phyloP scores from a whole-genome alignment of 2,113 vertebrate genomes.

The Sakesphorus luctuosus region DNA sequence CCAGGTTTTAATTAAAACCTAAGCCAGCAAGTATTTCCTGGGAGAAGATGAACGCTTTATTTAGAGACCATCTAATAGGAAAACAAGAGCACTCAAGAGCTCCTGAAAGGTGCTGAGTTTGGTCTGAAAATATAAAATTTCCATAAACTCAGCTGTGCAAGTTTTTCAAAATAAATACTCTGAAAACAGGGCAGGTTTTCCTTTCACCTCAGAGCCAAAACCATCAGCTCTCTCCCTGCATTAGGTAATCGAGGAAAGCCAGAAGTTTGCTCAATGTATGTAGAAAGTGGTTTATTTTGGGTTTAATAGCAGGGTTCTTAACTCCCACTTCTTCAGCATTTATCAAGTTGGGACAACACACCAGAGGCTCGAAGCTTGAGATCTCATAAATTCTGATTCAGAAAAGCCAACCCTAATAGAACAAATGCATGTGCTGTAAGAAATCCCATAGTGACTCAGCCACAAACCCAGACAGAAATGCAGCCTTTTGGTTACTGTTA shows the following conservation, averaged over 20 bases:
- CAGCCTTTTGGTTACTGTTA: conserved; percentile 13
- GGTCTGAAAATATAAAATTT: not conserved
- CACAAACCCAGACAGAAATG: conserved; percentile 28
- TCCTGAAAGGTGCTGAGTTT: conserved; percentile 12
- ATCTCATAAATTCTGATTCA: conserved; percentile 7
- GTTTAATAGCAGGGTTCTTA: not conserved
- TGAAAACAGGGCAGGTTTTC: not conserved
- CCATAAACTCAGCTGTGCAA: not conserved
- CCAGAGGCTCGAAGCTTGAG: not conserved
- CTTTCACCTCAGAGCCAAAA: conserved; percentile 17
- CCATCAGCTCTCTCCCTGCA: not conserved
- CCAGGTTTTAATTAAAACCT: conserved; percentile 28
- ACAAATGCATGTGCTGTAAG: not conserved
- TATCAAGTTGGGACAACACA: not conserved
- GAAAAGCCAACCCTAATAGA: not conserved
- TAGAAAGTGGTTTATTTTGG: conserved; percentile 39
- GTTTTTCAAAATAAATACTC: not conserved
- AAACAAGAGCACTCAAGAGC: conserved; percentile 15
- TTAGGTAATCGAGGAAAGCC: conserved; percentile 48
- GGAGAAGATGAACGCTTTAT: conserved; percentile 20
- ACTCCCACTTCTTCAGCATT: conserved; percentile 6
- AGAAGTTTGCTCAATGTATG: not conserved
- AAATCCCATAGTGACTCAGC: conserved; percentile 25
- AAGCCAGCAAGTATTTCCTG: conserved; percentile 13
- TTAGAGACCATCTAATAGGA: not conserved